Base-by-base conservation (phyloP, 2,113 vertebrate species). In the Poicephalus meyeri region DNA sequence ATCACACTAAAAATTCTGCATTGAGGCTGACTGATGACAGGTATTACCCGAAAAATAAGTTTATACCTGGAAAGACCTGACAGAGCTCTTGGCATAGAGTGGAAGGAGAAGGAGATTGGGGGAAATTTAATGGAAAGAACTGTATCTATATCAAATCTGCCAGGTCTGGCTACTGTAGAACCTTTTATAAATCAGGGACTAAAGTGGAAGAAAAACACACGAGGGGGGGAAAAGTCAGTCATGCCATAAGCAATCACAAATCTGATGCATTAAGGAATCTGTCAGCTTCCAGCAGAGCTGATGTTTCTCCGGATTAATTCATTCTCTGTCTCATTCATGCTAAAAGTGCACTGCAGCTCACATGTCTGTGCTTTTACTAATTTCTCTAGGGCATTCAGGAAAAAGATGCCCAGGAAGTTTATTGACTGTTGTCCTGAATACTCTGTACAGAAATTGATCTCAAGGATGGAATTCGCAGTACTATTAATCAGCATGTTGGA, bases 291-390 rank as follows among this genome's bases (percentile, higher is more conserved):
- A 80, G 35, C 49, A 73, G 71, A 65, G 66, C 53, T 91, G 35
- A 37, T 79, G 24, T 74, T 89, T 95, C 89, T 96, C 64, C 10
- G 35, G 61, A 74, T 89, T 76, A 65, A 79, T 91, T 91, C 28
- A 41, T 81, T 93, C 35, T 52, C 26, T 61, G 37, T 64, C 71
- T 96, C 50, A 58, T 91, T 80, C 77, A 66, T 85, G 46, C 66
- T 86, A 37, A 73, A 92, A 93, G 13, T 50, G 23, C n/a, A 28
- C 37, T 83, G 81, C 49, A 94, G 13, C 68, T 89, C 84, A 37
- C 23, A 10, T 80, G 53, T 50, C 55, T 74, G 7, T 74, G 37
- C 41, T 89, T 79, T 35, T 69, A 14, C 35, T 79, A 26, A 55
- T 23, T 42, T 91, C n/a, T 69, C 53, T n/a, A 70, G 23, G 33